phyloP scores from a whole-genome alignment of 2,113 vertebrate genomes.

The Camarhynchus parvulus region DNA sequence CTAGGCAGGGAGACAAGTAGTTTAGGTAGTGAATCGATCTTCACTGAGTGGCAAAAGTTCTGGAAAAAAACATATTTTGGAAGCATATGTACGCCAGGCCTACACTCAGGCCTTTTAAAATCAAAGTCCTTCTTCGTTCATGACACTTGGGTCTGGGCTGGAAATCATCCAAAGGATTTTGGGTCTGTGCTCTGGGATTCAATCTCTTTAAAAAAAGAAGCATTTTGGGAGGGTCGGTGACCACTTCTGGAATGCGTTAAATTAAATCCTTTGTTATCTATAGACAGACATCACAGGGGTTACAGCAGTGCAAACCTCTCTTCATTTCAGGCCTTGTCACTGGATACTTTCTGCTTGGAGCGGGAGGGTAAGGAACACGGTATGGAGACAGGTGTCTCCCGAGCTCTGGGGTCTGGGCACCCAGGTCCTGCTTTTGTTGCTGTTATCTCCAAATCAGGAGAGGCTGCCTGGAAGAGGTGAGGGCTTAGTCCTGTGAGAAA shows the following conservation, averaged over 20 bases:
- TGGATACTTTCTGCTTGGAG: neutral
- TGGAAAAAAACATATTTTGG: neutral
- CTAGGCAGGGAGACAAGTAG: neutral
- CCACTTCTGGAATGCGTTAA: slow-evolving; percentile 3
- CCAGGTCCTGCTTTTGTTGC: neutral
- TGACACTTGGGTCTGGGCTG: neutral
- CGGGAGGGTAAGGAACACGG: rapidly evolving
- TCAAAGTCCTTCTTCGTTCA: neutral
- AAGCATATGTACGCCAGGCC: neutral
- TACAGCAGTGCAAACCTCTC: neutral
- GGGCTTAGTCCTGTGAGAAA: neutral
- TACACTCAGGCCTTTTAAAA: neutral
- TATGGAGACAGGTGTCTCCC: slow-evolving; percentile 12
- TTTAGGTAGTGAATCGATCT: neutral
- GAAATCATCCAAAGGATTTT: neutral
- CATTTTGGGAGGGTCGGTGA: neutral
- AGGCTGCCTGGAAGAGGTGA: neutral
- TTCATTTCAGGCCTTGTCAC: neutral
- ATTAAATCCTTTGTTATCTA: slow-evolving; percentile 10
- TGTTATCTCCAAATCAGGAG: neutral
- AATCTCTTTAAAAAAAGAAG: neutral
- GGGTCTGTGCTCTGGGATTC: neutral
- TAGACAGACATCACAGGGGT: neutral
- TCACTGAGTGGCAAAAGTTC: neutral
- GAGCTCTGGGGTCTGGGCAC: neutral